Conservation (phyloP, 2,888 invertebrate genomes). For the Deilephila porcellus region DNA sequence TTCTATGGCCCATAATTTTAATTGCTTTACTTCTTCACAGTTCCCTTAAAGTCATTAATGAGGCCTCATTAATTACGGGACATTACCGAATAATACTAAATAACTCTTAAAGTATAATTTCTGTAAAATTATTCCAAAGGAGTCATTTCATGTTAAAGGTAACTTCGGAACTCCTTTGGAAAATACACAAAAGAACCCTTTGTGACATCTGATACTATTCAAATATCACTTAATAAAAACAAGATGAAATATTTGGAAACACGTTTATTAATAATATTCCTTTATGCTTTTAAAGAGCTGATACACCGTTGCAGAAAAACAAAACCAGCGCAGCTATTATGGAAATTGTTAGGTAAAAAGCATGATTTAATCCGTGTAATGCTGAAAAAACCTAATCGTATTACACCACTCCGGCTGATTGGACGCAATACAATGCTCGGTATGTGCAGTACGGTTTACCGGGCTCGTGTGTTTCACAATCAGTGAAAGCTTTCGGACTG, state of each 20-base stretch:
- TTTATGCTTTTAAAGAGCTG: background rate
- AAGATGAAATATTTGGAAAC: background rate
- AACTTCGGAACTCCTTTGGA: too few species aligned
- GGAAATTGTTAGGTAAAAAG: background rate
- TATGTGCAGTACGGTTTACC: background rate
- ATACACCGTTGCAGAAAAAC: background rate
- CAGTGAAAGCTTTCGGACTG: constrained; percentile 11
- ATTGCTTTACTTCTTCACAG: too few species aligned
- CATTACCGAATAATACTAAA: too few species aligned
- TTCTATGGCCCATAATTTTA: too few species aligned
- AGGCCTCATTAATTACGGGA: too few species aligned
- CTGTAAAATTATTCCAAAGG: too few species aligned
- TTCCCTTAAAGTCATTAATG: too few species aligned
- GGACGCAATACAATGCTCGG: constrained; percentile 12
- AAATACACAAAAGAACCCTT: too few species aligned
- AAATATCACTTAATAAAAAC: background rate
- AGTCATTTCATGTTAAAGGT: too few species aligned
- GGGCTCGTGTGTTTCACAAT: constrained; percentile 15
- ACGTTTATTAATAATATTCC: background rate
- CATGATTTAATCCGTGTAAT: background rate
- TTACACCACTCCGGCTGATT: constrained; percentile 7
- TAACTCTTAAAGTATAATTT: too few species aligned
- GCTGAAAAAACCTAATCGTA: constrained; percentile 13
- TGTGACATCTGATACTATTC: background rate
- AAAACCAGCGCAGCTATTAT: background rate